These are phyloP conservation scores for Vollenhovia emeryi DNA, from an alignment of 1,140 invertebrate genomes.

Conservation along the genomic window DNA sequence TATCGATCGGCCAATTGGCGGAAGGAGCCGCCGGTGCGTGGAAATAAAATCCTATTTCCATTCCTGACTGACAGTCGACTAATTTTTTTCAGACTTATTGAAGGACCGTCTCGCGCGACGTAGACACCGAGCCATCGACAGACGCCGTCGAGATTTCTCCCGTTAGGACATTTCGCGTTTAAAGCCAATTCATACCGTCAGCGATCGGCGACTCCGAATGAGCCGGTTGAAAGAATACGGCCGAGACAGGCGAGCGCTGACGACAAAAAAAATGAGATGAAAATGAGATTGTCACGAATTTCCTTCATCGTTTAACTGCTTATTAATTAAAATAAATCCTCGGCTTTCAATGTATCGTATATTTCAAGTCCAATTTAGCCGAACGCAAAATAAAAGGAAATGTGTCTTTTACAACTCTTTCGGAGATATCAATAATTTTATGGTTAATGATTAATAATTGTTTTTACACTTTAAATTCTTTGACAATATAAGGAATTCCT, in stretches of 20 bases:
- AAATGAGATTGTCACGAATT: constrained; percentile 23
- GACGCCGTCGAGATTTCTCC: constrained; percentile 51
- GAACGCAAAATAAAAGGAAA: neutral
- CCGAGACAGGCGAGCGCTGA: neutral
- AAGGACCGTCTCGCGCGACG: constrained; percentile 53
- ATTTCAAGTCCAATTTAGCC: neutral
- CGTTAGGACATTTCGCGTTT: constrained; percentile 42
- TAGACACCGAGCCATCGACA: constrained; percentile 47
- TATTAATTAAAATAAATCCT: constrained; percentile 17
- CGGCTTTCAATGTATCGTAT: neutral
- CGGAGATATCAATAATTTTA: neutral
- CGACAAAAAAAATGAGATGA: neutral
- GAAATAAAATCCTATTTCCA: constrained; percentile 59
- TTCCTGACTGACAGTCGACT: constrained; percentile 57
- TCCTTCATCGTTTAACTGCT: neutral
- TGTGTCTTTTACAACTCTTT: neutral
- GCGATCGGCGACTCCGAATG: neutral
- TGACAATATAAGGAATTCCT: neutral
- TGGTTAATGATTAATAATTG: neutral
- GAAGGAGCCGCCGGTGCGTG: constrained; percentile 52
- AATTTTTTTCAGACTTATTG: constrained; percentile 58
- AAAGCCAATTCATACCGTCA: constrained; percentile 44
- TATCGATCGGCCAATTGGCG: constrained; percentile 61
- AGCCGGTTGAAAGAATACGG: neutral
- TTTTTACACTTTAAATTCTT: neutral